Percentiles rank a stretch among this genome's conserved stretches.
Conservation (phyloP, 2,888 invertebrate genomes). For the Rhagonycha fulva region DNA sequence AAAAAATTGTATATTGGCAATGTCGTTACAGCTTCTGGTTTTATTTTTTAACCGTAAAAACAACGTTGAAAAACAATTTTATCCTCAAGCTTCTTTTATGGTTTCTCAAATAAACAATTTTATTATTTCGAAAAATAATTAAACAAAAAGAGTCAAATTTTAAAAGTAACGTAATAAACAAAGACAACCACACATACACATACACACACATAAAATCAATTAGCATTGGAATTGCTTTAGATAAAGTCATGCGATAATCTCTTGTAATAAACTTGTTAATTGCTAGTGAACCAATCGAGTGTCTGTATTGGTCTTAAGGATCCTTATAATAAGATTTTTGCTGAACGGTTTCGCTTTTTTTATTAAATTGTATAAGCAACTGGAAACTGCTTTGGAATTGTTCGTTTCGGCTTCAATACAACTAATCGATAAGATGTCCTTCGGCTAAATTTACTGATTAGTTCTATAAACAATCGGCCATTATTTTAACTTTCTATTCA, state of each 20-base stretch:
- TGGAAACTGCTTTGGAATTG: slow-evolving; percentile 3
- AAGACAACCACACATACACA: slow-evolving; percentile 15
- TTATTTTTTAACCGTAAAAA: slow-evolving; percentile 15
- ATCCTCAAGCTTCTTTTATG: slow-evolving; percentile 26
- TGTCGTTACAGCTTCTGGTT: slow-evolving; percentile 12
- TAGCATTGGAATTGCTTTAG: slow-evolving; percentile 52
- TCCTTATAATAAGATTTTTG: slow-evolving; percentile 47
- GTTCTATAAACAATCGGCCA: slow-evolving; percentile 40
- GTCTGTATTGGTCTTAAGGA: slow-evolving; percentile 48
- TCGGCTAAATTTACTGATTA: slow-evolving; percentile 43
- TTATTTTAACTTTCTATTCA: not conserved
- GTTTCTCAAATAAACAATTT: slow-evolving; percentile 9
- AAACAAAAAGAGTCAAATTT: slow-evolving; percentile 4
- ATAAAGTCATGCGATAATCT: slow-evolving; percentile 53
- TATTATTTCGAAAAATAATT: slow-evolving; percentile 4
- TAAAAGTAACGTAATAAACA: slow-evolving; percentile 9
- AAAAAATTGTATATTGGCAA: not conserved
- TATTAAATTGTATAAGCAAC: slow-evolving; percentile 5
- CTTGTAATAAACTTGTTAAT: slow-evolving; percentile 55
- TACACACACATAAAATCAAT: slow-evolving; percentile 50
- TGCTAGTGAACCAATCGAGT: slow-evolving; percentile 50
- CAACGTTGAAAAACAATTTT: slow-evolving; percentile 22
- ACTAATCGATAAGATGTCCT: slow-evolving; percentile 50
- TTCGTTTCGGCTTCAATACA: slow-evolving; percentile 43
- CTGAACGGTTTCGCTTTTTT: slow-evolving; percentile 18